Evolutionary conservation across 2,797 vertebrate species (phyloP).

Genomic region (Leucoraja ocellata): DNA sequence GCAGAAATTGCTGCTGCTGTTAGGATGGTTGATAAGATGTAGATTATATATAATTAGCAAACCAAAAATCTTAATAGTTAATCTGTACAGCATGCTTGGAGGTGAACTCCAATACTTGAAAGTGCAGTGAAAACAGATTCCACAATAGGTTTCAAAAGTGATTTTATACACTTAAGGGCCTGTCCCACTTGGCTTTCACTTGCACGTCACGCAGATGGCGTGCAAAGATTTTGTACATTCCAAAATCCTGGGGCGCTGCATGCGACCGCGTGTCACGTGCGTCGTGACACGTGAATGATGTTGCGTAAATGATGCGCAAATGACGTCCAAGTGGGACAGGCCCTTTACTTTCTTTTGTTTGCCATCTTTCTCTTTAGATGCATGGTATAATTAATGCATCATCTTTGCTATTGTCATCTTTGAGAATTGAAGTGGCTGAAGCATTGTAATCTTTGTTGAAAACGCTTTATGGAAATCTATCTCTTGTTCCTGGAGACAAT

Average conservation of each 20-base stretch:
- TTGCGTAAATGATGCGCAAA: too few relatives aligned
- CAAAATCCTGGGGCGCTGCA: too few relatives aligned
- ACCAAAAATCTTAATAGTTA: neutral
- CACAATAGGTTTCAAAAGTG: neutral
- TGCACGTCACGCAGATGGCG: too few relatives aligned
- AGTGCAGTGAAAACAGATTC: neutral
- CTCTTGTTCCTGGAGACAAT: neutral
- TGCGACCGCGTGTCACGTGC: too few relatives aligned
- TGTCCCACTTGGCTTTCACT: too few relatives aligned
- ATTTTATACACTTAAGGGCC: neutral
- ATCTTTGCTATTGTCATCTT: neutral
- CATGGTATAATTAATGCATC: neutral
- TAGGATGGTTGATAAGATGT: neutral
- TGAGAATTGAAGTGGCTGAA: neutral
- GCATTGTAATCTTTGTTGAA: neutral
- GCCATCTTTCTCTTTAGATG: too few relatives aligned
- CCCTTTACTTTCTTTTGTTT: too few relatives aligned
- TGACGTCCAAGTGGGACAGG: too few relatives aligned
- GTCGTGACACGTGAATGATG: too few relatives aligned
- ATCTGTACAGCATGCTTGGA: neutral
- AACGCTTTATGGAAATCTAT: neutral
- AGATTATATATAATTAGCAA: neutral
- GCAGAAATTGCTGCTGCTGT: neutral
- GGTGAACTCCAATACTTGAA: neutral
- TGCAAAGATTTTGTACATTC: too few relatives aligned